Percentiles rank a stretch among this genome's conserved stretches.
Evolutionary conservation across 2,113 vertebrate species (phyloP).

Genomic region (Crotalus tigris): DNA sequence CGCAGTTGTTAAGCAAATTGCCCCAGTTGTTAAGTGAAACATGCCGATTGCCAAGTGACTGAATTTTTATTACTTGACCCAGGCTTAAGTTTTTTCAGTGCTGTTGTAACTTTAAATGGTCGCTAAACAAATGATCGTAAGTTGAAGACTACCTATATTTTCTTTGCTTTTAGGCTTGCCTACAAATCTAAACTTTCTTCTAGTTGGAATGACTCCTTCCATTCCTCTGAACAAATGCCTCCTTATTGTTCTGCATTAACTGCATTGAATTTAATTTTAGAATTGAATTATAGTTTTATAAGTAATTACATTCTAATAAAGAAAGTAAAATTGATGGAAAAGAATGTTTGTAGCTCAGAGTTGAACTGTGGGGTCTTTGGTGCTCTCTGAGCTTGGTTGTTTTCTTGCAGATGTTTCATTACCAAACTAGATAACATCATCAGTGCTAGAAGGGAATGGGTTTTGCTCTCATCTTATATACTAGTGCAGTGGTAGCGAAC

Average conservation of each 20-base stretch:
- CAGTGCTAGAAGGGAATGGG: not conserved
- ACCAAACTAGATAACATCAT: not conserved
- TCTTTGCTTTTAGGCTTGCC: not conserved
- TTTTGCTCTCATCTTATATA: not conserved
- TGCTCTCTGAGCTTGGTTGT: not conserved
- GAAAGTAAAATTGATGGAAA: not conserved
- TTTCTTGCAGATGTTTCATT: not conserved
- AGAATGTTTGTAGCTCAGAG: not conserved
- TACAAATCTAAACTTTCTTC: not conserved
- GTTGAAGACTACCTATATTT: not conserved
- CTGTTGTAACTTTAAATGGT: not conserved
- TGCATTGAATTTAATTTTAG: not conserved
- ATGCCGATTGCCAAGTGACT: not conserved
- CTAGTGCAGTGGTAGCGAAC: too few relatives aligned
- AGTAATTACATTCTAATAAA: not conserved
- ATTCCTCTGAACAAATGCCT: not conserved
- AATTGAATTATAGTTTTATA: not conserved
- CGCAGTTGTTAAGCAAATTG: not conserved
- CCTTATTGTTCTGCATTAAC: not conserved
- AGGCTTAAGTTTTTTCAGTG: not conserved
- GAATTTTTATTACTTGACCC: not conserved
- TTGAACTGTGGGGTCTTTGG: not conserved
- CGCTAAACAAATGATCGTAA: not conserved
- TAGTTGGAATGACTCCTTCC: not conserved
- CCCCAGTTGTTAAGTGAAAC: not conserved